Evolutionary conservation across 2,888 invertebrate genomes (phyloP), one percentile per base, ranked within the genome.

Genomic region (Choristoneura rosaceana): DNA sequence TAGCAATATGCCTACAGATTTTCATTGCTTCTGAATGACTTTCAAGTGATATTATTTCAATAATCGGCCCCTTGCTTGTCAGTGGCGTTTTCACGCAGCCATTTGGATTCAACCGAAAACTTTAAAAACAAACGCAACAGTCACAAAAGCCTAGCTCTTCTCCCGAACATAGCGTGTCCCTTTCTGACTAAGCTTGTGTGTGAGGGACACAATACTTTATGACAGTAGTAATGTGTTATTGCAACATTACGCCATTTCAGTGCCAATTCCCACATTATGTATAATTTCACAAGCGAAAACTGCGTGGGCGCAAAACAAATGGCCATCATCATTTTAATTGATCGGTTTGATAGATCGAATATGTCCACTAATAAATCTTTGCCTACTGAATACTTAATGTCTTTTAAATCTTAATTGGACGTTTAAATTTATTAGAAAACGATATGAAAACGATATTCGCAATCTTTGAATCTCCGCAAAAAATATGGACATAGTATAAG

Each of bases 231-330:
- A 25, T 55, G 17, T 25, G 10, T 55, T 55, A 55, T 55, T 17
- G 25, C 25, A 25, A 55, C 55, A 25, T 25, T 55, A 55, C 25
- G 25, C 12, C 15, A 52, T 15, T 55, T 52, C 17, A 17, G 25
- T 17, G 41, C 59, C 59, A 14, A 52, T 71, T 68, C 68, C 58
- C 68, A 71, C 68, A 63, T 41, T 8, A 47, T 17, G n/a, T 10
- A 17, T 50, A 33, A 41, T 71, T 71, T 63, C 71, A 41, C 59
- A 73, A 73, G 63, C 60, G 14, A 9, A 25, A 47, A 45, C 25
- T 43, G 52, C 50, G 73, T 69, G 60, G 73, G 73, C 59, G 55
- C 15, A 33, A 50, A 63, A 73, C 69, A 69, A 73, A 73, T 52
- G 64, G 64, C 64, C 58, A 41, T 64, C 68, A 38, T 52, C 65